Evolutionary conservation across 2,113 vertebrate genomes (phyloP), one percentile per base, ranked within the genome.

Genomic region (Peromyscus leucopus): DNA sequence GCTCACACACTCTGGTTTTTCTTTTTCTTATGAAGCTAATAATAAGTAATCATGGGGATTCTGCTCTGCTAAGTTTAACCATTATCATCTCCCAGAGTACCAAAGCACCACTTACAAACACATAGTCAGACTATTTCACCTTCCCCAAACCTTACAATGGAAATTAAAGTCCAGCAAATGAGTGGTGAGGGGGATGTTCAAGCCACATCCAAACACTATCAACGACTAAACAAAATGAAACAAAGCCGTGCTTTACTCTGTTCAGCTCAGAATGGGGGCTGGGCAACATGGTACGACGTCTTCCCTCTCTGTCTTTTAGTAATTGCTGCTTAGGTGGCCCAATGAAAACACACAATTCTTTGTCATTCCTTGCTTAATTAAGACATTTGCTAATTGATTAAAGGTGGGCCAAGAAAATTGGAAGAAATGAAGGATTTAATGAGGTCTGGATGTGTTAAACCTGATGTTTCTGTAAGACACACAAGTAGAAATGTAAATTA

Each of bases 381-480:
- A 46, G 55, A 31, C 61, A 48, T 22, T 89, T 96, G 21, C n/a
- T 93, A 94, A 88, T 63, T 12, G 63, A 33, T 85, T 94, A 55
- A 55, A 83, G 42, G 5, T 90, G 26, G 51, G 12, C 15, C 88
- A 21, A 94, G 65, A 61, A 90, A 95, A 7, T 79, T 55, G 24
- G 33, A 57, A 86, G 74, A 89, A 93, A 85, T 16, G 51, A 93
- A 89, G 17, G n/a, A 80, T 39, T 79, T 51, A 63, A 78, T 79
- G 61, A 71, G 1, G 0, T 46, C 6, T n/a, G 36, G 48, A 48
- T 89, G 46, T 55, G 10, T 84, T 67, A 71, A 67, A 26, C 61
- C 59, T 96, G 31, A 48, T 63, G 7, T 57, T 95, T 97, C 80
- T 82, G 36, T 80, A 61, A 89, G 63, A 82, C 17, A 42, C 36